Evolutionary conservation across 2,888 invertebrate genomes (phyloP).

Genomic region (Phyllotreta striolata): DNA sequence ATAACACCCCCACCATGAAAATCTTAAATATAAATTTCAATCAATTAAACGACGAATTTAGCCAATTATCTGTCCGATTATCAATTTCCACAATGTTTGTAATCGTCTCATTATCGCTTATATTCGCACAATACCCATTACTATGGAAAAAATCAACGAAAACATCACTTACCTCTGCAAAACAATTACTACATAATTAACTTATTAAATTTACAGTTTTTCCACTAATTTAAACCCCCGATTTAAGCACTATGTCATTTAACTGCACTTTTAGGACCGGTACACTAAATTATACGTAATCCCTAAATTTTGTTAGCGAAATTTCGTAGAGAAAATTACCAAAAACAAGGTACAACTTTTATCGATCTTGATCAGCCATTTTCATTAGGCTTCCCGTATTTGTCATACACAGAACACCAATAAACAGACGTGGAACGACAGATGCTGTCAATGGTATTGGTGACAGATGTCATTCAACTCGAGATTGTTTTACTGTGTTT

Average conservation of each 20-base stretch:
- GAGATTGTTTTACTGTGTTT: not conserved
- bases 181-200: constrained; percentile 54
- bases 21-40: constrained; percentile 55
- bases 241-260: constrained; percentile 30
- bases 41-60: constrained; percentile 42
- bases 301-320: constrained; percentile 44
- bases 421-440: constrained; percentile 13
- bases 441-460: constrained; percentile 14
- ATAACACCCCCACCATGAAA: constrained; percentile 47
- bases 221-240: constrained; percentile 24
- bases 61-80: constrained; percentile 3
- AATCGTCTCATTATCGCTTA: constrained; percentile 10
- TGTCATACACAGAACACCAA: constrained; percentile 24
- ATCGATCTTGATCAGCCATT: constrained; percentile 58
- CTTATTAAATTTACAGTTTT: constrained; percentile 30
- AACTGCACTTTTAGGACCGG: constrained; percentile 35
- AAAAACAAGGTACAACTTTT: constrained; percentile 54
- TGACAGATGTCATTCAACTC: constrained; percentile 3
- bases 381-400: constrained; percentile 48
- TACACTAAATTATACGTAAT: constrained; percentile 34
- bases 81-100: not conserved
- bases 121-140: constrained; percentile 2
- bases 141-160: constrained; percentile 26
- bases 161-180: constrained; percentile 51
- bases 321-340: constrained; percentile 46